Evolutionary conservation across 2,888 invertebrate species (phyloP), one percentile per base, ranked within the genome.

Genomic region (Platerodrilus igneus): DNA sequence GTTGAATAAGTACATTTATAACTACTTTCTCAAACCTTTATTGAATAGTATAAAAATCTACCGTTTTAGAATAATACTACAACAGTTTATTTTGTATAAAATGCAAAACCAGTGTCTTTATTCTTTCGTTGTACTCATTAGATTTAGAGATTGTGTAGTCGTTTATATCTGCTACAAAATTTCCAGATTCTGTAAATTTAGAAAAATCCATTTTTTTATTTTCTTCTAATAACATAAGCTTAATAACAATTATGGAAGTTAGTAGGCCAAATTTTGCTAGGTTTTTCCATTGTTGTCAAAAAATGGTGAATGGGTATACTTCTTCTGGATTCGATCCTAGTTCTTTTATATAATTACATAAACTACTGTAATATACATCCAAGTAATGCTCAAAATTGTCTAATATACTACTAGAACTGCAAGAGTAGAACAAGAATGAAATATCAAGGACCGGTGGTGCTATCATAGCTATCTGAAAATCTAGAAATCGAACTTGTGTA

Each of bases 391-490:
- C 38, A 18, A 48, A 48, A 14, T 56, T 46, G 14, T 48, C 27
- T 20, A 52, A 30, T 2, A 46, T 30, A 25, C 55, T 49, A 1
- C 44, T 45, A 11, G 35, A n/a, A 28, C 48, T 44, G 32, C 48
- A 46, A 4, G 45, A 40, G 23, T 50, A 55, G 19, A 61, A 48
- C 26, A 57, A 58, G 21, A 55, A 57, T 3, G 50, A 35, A 4
- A 61, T 15, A 38, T 60, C 60, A n/a, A 47, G 18, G 5, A 53
- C 48, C 3, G 58, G 59, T 8, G 47, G 30, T 11, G 37, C 46
- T 3, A 50, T 5, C 21, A 20, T 36, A 13, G 54, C 43, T 18
- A 56, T 10, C 44, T 61, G 61, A 53, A 56, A 61, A 27, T 60
- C 60, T 10, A 59, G 13, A 1, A 60, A 35, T 18, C 49, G 45